Conservation (phyloP, 2,888 invertebrate species). For the Dynastes hyllus region DNA sequence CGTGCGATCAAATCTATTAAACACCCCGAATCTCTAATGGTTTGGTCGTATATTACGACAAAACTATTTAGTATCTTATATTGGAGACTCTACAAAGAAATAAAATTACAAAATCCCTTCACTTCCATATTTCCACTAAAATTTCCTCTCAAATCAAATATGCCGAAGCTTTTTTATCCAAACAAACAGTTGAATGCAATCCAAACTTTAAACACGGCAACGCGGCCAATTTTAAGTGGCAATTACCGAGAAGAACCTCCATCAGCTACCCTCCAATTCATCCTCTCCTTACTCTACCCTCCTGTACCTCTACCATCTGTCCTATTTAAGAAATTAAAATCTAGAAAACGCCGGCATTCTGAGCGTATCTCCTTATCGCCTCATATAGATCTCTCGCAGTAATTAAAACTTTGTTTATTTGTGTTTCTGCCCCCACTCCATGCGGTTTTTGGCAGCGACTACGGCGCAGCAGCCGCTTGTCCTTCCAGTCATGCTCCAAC, state of each 20-base stretch:
- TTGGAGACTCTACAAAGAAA: too few relatives aligned
- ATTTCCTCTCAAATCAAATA: too few relatives aligned
- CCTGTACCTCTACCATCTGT: background rate
- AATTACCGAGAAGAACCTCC: conserved; percentile 13
- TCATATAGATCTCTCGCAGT: conserved; percentile 10
- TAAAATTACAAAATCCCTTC: too few relatives aligned
- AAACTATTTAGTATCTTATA: too few relatives aligned
- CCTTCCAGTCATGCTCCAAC: conserved; percentile 18
- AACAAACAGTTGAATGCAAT: background rate
- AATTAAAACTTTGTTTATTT: conserved; percentile 40
- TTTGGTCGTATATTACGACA: too few relatives aligned
- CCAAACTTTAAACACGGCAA: background rate
- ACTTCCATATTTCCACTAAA: too few relatives aligned
- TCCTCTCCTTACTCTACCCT: background rate
- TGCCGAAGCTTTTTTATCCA: too few relatives aligned
- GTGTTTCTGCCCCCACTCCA: conserved; percentile 5
- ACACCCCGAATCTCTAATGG: too few relatives aligned
- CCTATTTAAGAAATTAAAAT: conserved; percentile 26
- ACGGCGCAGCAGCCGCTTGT: background rate
- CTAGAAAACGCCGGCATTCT: background rate
- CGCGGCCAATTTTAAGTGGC: background rate
- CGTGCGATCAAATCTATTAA: too few relatives aligned
- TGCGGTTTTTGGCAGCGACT: background rate
- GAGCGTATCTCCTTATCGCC: conserved; percentile 16
- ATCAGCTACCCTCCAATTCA: background rate